Percentiles rank a stretch among this genome's conserved stretches.
Conservation (phyloP, 2,113 vertebrate species). For the Plotosus lineatus region DNA sequence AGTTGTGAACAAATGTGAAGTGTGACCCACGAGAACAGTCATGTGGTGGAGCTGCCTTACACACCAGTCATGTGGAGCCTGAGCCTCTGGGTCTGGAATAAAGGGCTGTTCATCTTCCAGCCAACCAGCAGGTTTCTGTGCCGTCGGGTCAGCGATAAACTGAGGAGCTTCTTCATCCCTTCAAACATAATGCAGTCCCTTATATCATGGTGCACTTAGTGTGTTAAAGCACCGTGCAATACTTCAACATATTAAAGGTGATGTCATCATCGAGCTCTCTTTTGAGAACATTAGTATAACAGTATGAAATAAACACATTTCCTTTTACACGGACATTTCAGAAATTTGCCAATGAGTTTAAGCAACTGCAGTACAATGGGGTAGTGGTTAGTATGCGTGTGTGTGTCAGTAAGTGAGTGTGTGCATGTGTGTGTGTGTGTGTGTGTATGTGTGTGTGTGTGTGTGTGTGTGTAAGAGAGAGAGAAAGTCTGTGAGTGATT, state of each 20-base stretch:
- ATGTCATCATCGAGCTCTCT: neutral
- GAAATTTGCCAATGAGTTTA: neutral
- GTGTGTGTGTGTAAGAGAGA: too few species aligned
- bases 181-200: neutral
- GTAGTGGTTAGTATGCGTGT: too few species aligned
- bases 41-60: neutral
- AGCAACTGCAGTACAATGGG: too few species aligned
- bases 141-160: slow-evolving; percentile 77
- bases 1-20: neutral
- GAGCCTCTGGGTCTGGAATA: slow-evolving; percentile 79
- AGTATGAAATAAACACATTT: neutral
- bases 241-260: neutral
- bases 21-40: neutral
- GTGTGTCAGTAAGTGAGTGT: too few species aligned
- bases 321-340: neutral
- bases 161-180: slow-evolving; percentile 87
- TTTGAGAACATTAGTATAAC: neutral
- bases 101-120: slow-evolving; percentile 83
- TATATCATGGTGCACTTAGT: neutral
- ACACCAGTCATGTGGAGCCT: slow-evolving; percentile 83
- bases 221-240: neutral
- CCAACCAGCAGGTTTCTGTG: slow-evolving; percentile 81
- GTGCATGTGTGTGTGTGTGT: too few species aligned
- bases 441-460: too few species aligned
- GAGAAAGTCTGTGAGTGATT: too few species aligned